phyloP scores from a whole-genome alignment of 2,888 invertebrate species.

The Pherbina coryleti region DNA sequence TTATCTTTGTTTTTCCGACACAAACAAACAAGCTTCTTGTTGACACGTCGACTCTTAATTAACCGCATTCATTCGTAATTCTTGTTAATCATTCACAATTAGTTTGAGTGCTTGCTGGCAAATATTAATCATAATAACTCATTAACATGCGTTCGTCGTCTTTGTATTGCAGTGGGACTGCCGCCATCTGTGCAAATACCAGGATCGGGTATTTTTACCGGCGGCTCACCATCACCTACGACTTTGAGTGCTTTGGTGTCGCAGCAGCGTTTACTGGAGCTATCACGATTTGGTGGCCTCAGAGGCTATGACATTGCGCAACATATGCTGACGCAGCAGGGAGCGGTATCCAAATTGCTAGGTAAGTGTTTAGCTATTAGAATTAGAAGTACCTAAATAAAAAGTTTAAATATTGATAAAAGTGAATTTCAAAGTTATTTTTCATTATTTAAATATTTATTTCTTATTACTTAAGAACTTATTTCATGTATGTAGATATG shows the following conservation, averaged over 20 bases:
- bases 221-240: constrained; percentile 70
- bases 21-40: neutral
- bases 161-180: constrained; percentile 56
- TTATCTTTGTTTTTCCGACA: constrained; percentile 3
- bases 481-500: too few species aligned
- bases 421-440: neutral
- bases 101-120: constrained; percentile 27
- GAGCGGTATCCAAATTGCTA: constrained; percentile 66
- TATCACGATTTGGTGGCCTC: constrained; percentile 67
- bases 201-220: constrained; percentile 56
- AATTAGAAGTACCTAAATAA: too few species aligned
- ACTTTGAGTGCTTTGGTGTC: constrained; percentile 82
- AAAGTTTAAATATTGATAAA: too few species aligned
- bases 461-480: too few species aligned
- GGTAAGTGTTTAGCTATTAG: constrained; percentile 57
- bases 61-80: constrained; percentile 32
- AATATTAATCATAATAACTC: constrained; percentile 30
- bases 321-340: constrained; percentile 68
- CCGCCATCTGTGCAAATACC: constrained; percentile 69
- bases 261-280: constrained; percentile 65
- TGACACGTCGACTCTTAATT: constrained; percentile 29
- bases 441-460: neutral
- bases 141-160: constrained; percentile 30
- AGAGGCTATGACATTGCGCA: constrained; percentile 68
- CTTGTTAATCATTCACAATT: constrained; percentile 36